These are phyloP conservation scores for Erpetoichthys calabaricus DNA, from an alignment of 2,797 vertebrate genomes.

Conservation along the genomic window DNA sequence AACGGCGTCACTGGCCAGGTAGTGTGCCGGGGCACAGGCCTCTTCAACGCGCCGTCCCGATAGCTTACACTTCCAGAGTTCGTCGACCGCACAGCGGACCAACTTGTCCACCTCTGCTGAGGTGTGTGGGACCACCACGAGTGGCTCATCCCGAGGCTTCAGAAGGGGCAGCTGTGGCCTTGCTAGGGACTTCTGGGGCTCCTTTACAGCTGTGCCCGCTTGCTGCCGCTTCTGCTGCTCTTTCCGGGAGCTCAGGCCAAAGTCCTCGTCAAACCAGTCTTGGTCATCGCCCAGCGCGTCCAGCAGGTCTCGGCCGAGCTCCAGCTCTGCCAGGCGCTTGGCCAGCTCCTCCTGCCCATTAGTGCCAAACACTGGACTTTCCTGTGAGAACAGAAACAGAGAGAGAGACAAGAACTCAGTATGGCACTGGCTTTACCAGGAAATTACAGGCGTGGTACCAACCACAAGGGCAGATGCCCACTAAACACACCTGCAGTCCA, in stretches of 20 bases:
- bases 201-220: slow-evolving; percentile 30
- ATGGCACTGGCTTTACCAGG: too few species aligned
- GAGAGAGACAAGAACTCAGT: neutral
- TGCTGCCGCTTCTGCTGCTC: slow-evolving; percentile 59
- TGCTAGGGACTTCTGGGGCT: slow-evolving; percentile 47
- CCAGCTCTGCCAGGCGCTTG: slow-evolving; percentile 80
- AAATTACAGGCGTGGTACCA: too few species aligned
- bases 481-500: too few species aligned
- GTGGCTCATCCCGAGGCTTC: slow-evolving; percentile 62
- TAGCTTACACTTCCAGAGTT: slow-evolving; percentile 75
- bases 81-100: slow-evolving; percentile 61
- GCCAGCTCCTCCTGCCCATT: slow-evolving; percentile 83
- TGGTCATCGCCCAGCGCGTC: slow-evolving; percentile 76
- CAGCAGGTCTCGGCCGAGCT: slow-evolving; percentile 74
- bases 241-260: slow-evolving; percentile 75
- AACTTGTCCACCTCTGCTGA: slow-evolving; percentile 69
- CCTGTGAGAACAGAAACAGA: slow-evolving; percentile 40
- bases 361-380: slow-evolving; percentile 78
- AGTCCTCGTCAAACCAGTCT: slow-evolving; percentile 98
- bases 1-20: slow-evolving; percentile 38
- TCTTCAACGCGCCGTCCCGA: slow-evolving; percentile 46
- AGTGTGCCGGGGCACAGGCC: slow-evolving; percentile 39
- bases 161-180: slow-evolving; percentile 46
- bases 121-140: slow-evolving; percentile 74
- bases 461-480: too few species aligned